These are phyloP conservation scores for Phthorimaea operculella DNA, from an alignment of 1,140 invertebrate species.

Conservation along the genomic window DNA sequence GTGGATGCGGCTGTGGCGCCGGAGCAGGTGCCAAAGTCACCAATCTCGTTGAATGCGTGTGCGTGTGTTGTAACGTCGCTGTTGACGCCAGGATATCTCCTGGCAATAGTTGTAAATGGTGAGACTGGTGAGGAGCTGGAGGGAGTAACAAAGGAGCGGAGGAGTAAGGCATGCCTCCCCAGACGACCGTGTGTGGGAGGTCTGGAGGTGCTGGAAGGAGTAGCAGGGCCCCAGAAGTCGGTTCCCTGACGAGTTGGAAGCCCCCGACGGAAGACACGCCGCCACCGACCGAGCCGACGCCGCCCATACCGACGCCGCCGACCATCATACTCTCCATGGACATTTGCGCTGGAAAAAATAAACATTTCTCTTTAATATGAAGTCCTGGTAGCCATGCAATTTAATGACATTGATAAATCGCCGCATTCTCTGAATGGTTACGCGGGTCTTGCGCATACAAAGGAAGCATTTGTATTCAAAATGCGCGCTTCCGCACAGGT, in stretches of 20 bases:
- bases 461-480: constrained; percentile 10
- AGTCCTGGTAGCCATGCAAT: not conserved
- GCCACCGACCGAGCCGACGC: constrained; percentile 59
- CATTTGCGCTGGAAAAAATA: constrained; percentile 68
- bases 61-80: constrained; percentile 68
- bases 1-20: constrained; percentile 39
- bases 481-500: constrained; percentile 12
- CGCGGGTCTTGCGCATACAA: constrained; percentile 1
- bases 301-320: constrained; percentile 65
- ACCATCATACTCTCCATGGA: constrained; percentile 75
- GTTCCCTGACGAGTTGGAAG: constrained; percentile 84
- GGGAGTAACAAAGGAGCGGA: constrained; percentile 72
- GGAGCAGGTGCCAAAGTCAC: constrained; percentile 69
- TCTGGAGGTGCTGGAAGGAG: constrained; percentile 79
- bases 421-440: not conserved
- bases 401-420: not conserved
- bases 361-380: not conserved
- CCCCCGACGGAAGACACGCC: constrained; percentile 47
- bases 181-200: constrained; percentile 80
- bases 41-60: constrained; percentile 70
- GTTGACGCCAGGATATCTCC: constrained; percentile 66
- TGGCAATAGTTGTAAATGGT: constrained; percentile 71
- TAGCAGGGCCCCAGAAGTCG: constrained; percentile 81
- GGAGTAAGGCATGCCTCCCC: constrained; percentile 74
- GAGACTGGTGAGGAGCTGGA: constrained; percentile 71